Conservation (phyloP, 2,113 vertebrate species). For the Colinus virginianus region DNA sequence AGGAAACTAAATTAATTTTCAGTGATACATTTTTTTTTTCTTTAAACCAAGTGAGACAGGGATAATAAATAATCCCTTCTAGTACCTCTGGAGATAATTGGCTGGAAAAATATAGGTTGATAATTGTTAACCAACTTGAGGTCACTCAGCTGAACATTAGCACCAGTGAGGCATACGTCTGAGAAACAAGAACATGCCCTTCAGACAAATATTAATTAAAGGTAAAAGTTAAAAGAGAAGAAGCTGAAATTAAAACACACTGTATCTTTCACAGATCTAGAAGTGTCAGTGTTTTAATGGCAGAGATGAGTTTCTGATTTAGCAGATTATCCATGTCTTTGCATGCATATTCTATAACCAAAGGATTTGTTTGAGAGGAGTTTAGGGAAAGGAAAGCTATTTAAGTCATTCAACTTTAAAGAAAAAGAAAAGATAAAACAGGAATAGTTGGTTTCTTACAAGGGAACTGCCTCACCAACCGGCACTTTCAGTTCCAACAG, state of each 20-base stretch:
- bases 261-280: slow-evolving; percentile 33
- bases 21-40: slow-evolving; percentile 27
- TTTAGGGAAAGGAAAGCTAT: slow-evolving; percentile 18
- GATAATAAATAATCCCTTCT: slow-evolving; percentile 65
- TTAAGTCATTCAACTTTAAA: not conserved
- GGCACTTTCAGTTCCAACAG: not conserved
- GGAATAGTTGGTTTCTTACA: slow-evolving; percentile 30
- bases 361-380: slow-evolving; percentile 38
- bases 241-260: slow-evolving; percentile 52
- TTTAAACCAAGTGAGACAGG: not conserved
- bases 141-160: slow-evolving; percentile 60
- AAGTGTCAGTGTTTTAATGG: slow-evolving; percentile 27
- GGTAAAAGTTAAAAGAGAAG: slow-evolving; percentile 63
- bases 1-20: slow-evolving; percentile 74
- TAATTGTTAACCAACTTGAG: slow-evolving; percentile 70
- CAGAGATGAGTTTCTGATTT: slow-evolving; percentile 20
- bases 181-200: slow-evolving; percentile 59
- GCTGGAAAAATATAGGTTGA: slow-evolving; percentile 48
- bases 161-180: slow-evolving; percentile 63
- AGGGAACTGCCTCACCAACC: slow-evolving; percentile 31
- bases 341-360: not conserved
- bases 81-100: slow-evolving; percentile 67
- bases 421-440: not conserved
- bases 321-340: slow-evolving; percentile 34
- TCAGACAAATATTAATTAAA: slow-evolving; percentile 76